phyloP scores from a whole-genome alignment of 2,797 vertebrate genomes.

The Epinephelus coioides region DNA sequence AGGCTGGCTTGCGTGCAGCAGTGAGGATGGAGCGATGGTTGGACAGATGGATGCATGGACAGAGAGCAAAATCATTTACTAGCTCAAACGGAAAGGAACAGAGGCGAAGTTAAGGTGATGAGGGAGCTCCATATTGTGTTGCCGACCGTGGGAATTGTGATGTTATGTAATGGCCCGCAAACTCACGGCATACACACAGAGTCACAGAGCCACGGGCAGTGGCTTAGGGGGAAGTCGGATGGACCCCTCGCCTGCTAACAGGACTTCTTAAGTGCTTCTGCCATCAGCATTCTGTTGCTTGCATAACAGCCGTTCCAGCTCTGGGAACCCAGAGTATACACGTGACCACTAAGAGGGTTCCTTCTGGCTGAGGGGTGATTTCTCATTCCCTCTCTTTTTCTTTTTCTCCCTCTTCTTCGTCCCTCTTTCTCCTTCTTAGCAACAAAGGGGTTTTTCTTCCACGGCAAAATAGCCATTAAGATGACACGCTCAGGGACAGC shows the following conservation, averaged over 20 bases:
- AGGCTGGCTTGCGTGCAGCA: conserved; percentile 7
- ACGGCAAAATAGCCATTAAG: conserved; percentile 23
- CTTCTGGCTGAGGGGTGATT: conserved; percentile 52
- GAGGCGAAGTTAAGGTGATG: conserved; percentile 27
- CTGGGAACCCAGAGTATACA: conserved; percentile 58
- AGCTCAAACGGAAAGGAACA: conserved; percentile 3
- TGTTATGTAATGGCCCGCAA: conserved; percentile 55
- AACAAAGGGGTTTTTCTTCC: conserved; percentile 39
- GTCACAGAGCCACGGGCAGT: conserved; percentile 41
- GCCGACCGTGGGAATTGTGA: conserved; percentile 46
- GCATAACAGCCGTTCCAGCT: conserved; percentile 60
- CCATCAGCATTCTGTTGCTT: conserved; percentile 72
- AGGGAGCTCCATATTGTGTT: conserved; percentile 45
- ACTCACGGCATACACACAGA: conserved; percentile 32
- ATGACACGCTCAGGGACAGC: conserved; percentile 23
- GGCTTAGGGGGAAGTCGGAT: conserved; percentile 39
- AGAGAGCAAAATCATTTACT: conserved; percentile 7
- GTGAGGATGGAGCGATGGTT: not conserved
- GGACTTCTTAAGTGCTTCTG: conserved; percentile 73
- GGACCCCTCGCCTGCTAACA: conserved; percentile 39
- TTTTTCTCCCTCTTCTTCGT: not conserved
- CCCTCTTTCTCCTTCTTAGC: conserved; percentile 11
- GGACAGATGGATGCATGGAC: conserved; percentile 24
- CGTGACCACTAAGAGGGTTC: conserved; percentile 59
- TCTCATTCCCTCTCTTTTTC: conserved; percentile 45